Evolutionary conservation across 2,113 vertebrate genomes (phyloP), one percentile per base, ranked within the genome.

Genomic region (Thalassoma bifasciatum): DNA sequence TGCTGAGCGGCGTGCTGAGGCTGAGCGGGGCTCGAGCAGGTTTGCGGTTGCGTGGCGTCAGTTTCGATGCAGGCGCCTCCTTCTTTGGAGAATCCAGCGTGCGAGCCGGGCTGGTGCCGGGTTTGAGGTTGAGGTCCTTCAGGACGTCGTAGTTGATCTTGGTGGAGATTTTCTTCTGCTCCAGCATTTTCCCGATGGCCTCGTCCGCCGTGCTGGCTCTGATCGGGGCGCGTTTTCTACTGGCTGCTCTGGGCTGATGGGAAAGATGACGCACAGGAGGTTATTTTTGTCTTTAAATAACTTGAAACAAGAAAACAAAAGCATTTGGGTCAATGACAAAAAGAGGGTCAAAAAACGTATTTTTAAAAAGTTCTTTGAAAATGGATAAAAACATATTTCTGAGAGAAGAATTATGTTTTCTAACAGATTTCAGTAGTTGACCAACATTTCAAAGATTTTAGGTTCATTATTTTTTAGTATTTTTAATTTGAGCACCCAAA

Each of bases 121-220:
- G 93, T 64, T 93, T 94, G 86, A 93, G 81, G 91, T 97, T 94
- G 46, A 99, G 96, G 92, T 95, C 96, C 47, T 95, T 95, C 67
- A 99, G 94, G 52, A 99, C 97, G 34, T 97, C 97, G 70, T 99
- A 99, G 94, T 99, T 98, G 92, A 99, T 99, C 93, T 99, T 99
- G 89, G 94, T 94, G 10, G 98, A 99, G 86, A 99, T 97, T 80
- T 90, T 95, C 92, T 99, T 99, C 93, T 97, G 96, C 83, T 98
- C 97, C 92, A 99, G 87, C 97, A 99, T 98, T 94, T 96, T 98
- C 91, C 95, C 97, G 40, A 99, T 99, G 88, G 98, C 98, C 85
- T 99, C 98, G 49, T 97, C 96, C 0, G 97, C 97, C 0, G 96
- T 96, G 94, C 90, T 96, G 72, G 97, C 98, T 54, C 93, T 92